Conservation (phyloP, 2,113 vertebrate genomes). For the human (Homo sapiens) region GRCh38 chr21:44723501-44724000, state of each 20-base stretch:
- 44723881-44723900: rapidly evolving
- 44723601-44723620: background rate
- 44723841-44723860: background rate
- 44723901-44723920: background rate
- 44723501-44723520: background rate
- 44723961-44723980: background rate
- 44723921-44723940: background rate
- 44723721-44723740: conserved; percentile 13
- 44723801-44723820: background rate
- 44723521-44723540: background rate
- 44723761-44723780: background rate
- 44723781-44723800: background rate
- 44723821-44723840: background rate
- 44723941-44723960: background rate
- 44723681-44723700: background rate
- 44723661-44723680: background rate
- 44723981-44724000: too few relatives aligned
- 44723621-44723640: conserved; percentile 73
- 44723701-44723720: background rate
- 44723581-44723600: conserved; percentile 65
- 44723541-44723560: conserved; percentile 40
- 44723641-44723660: conserved; percentile 32
- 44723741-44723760: background rate
- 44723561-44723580: background rate
- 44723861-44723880: background rate